A percentile compares a stretch with the other conserved stretches of the same genome.
phyloP scores from a whole-genome alignment of 2,797 vertebrate genomes.

The Limosa lapponica region DNA sequence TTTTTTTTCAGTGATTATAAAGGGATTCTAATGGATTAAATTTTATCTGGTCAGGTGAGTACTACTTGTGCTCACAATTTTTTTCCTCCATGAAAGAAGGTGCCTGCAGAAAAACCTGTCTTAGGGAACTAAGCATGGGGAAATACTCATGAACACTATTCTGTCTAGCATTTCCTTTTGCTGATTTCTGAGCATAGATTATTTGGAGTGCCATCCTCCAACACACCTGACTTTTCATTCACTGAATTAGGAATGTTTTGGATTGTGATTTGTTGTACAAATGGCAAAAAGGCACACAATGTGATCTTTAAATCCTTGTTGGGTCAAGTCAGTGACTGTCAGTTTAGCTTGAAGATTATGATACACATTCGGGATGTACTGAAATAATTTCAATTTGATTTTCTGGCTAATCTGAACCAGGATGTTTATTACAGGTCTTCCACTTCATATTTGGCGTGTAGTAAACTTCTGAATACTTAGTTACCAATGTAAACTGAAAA shows the following conservation, averaged over 20 bases:
- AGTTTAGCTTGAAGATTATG: not conserved
- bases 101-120: not conserved
- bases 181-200: not conserved
- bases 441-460: not conserved
- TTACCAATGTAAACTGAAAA: not conserved
- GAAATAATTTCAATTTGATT: not conserved
- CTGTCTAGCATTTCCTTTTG: not conserved
- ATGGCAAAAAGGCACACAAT: not conserved
- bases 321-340: not conserved
- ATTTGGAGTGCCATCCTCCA: not conserved
- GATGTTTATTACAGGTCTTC: not conserved
- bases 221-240: not conserved
- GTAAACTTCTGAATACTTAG: not conserved
- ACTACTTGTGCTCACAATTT: not conserved
- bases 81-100: not conserved
- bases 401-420: not conserved
- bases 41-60: not conserved
- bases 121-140: not conserved
- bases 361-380: not conserved
- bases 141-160: not conserved
- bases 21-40: not conserved
- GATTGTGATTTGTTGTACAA: not conserved
- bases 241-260: not conserved
- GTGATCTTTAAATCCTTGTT: not conserved
- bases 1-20: not conserved